Conservation (phyloP, 2,113 vertebrate genomes). For the Syngnathus floridae region DNA sequence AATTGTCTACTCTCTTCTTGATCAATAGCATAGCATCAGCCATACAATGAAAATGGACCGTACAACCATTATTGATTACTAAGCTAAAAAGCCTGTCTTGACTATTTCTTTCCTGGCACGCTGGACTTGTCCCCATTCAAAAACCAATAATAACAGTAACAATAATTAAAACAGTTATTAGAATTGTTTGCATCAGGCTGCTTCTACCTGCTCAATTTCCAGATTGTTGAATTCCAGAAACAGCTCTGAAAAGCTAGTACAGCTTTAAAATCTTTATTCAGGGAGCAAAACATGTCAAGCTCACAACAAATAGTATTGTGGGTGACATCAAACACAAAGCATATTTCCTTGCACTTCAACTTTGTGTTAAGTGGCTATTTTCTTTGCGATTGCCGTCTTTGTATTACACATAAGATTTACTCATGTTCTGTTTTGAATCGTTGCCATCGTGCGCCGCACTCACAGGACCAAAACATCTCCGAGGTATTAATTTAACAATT, state of each 20-base stretch:
- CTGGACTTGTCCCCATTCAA: too few species aligned
- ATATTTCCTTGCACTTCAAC: not conserved
- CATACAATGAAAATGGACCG: too few species aligned
- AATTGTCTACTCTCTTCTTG: too few species aligned
- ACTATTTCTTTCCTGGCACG: too few species aligned
- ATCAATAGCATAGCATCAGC: too few species aligned
- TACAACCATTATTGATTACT: too few species aligned
- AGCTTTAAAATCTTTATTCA: not conserved
- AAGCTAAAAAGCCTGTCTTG: too few species aligned
- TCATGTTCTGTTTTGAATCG: not conserved
- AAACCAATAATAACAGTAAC: too few species aligned
- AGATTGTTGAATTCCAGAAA: not conserved
- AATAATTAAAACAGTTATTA: too few species aligned
- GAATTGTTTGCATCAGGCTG: not conserved
- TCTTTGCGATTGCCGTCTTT: not conserved
- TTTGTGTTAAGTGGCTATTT: not conserved
- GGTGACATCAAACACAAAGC: not conserved
- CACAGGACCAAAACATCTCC: not conserved
- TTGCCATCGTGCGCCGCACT: not conserved
- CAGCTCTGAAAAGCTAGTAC: not conserved
- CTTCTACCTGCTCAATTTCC: not conserved
- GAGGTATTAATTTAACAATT: not conserved
- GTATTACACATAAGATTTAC: not conserved
- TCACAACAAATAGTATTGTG: not conserved
- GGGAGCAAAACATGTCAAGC: not conserved